Evolutionary conservation across 2,888 invertebrate genomes (phyloP), one percentile per base, ranked within the genome.

Genomic region (Prosapia bicincta): DNA sequence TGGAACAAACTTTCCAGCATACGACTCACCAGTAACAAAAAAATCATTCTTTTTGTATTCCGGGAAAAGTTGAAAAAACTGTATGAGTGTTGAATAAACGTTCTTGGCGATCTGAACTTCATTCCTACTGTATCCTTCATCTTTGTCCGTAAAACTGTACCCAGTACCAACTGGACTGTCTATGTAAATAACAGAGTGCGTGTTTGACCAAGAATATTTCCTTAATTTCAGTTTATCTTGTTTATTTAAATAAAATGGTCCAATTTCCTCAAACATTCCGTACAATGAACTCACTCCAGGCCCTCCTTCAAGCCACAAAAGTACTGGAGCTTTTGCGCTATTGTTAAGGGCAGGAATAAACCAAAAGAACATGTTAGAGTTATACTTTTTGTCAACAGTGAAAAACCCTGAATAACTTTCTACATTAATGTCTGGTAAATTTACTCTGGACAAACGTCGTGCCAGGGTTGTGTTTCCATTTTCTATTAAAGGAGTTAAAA

Each of bases 141-240:
- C 90, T 74, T 89, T 85, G 0, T 91, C 89, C 0, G 97, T 96
- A 82, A 96, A 97, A 85, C 97, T 97, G 83, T 92, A 98, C 0
- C 97, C 97, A 1, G 96, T 93, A 1, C 96, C 96, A 0, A 95
- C 97, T 0, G 97, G 97, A 84, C 96, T 97, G 84, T 98, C 97
- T 75, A 98, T 93, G 83, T 94, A 98, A 74, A 98, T 88, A 66
- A 97, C 85, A 80, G 92, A 91, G 83, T 94, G 94, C 10, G 90
- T 90, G 65, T 89, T 85, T 74, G 90, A 92, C 97, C 97, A 98
- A 10, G 92, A 90, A 81, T 91, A 92, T 81, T 92, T 89, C 54
- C 95, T 88, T 78, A 89, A 85, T 80, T 87, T 86, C 72, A 92
- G 84, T 92, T 76, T 78, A 71, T 66, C 68, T 26, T 77, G 30